Conservation (phyloP, 2,888 invertebrate genomes). For the Dilophus febrilis region DNA sequence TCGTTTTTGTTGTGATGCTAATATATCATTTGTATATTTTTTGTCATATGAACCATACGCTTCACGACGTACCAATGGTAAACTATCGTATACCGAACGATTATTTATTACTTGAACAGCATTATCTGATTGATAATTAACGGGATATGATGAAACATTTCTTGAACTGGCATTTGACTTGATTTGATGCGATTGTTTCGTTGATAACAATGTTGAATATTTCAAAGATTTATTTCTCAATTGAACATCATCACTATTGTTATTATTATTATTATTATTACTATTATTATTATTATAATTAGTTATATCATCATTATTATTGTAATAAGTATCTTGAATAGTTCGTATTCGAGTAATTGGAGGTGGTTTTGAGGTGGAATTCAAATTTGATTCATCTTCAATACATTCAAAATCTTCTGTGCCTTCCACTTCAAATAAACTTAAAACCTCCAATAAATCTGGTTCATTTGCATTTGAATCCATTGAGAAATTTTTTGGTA, state of each 20-base stretch:
- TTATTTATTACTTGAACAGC: neutral
- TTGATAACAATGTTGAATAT: neutral
- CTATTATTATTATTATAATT: neutral
- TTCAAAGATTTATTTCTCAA: neutral
- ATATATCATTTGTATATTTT: slow-evolving; percentile 12
- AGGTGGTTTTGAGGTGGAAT: no score
- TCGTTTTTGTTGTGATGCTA: slow-evolving; percentile 16
- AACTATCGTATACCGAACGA: slow-evolving; percentile 1
- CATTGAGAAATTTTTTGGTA: neutral
- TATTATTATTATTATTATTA: neutral
- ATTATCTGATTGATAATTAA: slow-evolving; percentile 2
- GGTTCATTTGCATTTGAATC: slow-evolving; percentile 26
- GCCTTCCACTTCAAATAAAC: slow-evolving; percentile 22
- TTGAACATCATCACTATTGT: neutral
- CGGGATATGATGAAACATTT: slow-evolving; percentile 1
- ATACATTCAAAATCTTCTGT: slow-evolving; percentile 14
- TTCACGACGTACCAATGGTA: slow-evolving; percentile 2
- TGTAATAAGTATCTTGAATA: no score
- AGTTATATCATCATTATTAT: slow-evolving; percentile 1
- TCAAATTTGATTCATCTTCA: slow-evolving; percentile 10
- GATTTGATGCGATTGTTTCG: neutral
- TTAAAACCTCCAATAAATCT: slow-evolving; percentile 27
- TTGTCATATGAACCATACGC: neutral
- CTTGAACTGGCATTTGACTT: neutral
- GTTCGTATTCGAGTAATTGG: no score